Evolutionary conservation across 1,140 invertebrate genomes (phyloP).

Genomic region (Dinothrombium tinctorium): DNA sequence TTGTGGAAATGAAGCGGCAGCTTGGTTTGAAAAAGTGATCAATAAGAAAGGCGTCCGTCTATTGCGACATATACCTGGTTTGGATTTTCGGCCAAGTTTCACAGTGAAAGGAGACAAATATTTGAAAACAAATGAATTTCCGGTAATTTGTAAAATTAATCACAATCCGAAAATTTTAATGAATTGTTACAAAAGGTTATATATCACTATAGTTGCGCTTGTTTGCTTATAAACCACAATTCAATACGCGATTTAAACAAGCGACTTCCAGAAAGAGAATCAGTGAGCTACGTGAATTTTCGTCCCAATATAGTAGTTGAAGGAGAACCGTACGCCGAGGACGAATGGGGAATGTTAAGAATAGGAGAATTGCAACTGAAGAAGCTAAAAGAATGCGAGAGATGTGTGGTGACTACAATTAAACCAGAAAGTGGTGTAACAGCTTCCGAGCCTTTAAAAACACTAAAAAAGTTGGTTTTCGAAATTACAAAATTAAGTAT

Average conservation of each 20-base stretch:
- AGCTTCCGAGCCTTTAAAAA: constrained; percentile 20
- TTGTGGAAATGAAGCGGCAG: constrained; percentile 4
- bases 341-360: constrained; percentile 16
- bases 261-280: constrained; percentile 10
- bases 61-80: not conserved
- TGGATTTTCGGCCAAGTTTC: not conserved
- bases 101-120: not conserved
- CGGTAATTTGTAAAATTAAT: not conserved
- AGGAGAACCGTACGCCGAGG: constrained; percentile 17
- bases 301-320: constrained; percentile 16
- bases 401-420: constrained; percentile 21
- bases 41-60: not conserved
- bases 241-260: constrained; percentile 19
- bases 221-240: constrained; percentile 18
- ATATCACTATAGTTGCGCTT: constrained; percentile 5
- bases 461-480: constrained; percentile 15
- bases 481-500: too few relatives aligned
- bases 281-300: constrained; percentile 17
- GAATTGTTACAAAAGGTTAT: not conserved
- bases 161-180: not conserved
- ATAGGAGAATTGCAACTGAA: constrained; percentile 16
- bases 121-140: not conserved
- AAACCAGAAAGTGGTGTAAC: constrained; percentile 18
- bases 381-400: constrained; percentile 16
- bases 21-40: constrained; percentile 5